Base-by-base conservation (phyloP, 2,797 vertebrate genomes). In the Platyrinchus mystaceus region DNA sequence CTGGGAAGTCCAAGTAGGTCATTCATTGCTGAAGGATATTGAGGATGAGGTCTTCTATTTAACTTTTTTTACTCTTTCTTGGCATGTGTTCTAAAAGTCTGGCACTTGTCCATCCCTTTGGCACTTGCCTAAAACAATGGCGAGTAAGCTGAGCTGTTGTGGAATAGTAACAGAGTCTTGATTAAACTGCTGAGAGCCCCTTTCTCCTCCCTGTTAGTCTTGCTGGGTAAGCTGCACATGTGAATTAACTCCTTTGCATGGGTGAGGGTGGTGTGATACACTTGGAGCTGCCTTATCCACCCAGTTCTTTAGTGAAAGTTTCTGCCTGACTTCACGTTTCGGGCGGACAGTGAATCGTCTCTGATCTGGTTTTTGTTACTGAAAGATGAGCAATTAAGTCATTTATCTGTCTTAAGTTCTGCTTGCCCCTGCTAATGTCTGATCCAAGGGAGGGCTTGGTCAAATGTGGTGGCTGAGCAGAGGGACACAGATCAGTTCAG, bases 1-100 rank as follows among this genome's bases (percentile, higher is more conserved):
- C 64, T 46, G 66, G 56, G 75, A 59, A 91, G 46, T 90, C 87
- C 91, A 93, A 94, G 86, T 93, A 90, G 92, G 88, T 95, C 80
- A 90, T 17, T 95, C 47, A 4, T 12, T 82, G 77, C 90, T 89
- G 77, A 49, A 78, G 71, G 59, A 53, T 71, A 67, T 32, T 90
- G 91, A 80, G 86, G 83, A 82, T 87, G 83, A 95, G 70, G 64
- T 93, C 77, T 84, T 62, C 74, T 77, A 32, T 95, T 94, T 94
- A 91, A 91, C 66, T 90, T 85, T 74, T 73, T 49, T 86, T 62
- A 44, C 77, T 90, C 63, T 84, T 81, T 91, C 88, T 90, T 96
- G 90, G 93, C 90, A 39, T 0, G 3, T 9, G 2, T 70, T 86
- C 83, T 89, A 2, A 23, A 71, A 79, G 63, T 44, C 68, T 96